Base-by-base conservation (phyloP, 2,113 vertebrate species). In the Xiphophorus maculatus region DNA sequence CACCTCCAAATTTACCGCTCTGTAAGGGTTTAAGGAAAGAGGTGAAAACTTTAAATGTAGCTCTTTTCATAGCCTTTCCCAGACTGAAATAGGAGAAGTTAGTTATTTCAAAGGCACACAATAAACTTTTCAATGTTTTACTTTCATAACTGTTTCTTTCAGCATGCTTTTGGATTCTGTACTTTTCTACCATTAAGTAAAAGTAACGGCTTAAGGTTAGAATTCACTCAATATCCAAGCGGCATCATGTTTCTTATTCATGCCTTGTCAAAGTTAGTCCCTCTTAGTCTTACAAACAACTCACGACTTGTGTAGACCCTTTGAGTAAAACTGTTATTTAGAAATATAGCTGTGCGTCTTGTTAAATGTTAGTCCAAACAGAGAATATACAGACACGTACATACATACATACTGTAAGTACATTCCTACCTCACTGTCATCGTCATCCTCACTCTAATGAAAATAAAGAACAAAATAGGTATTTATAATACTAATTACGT, bases 381-480 rank as follows among this genome's bases (percentile, higher is more conserved):
- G 15, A 33, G 48, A 35, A 29, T 51, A 72, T 70, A n/a, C 83
- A 74, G 83, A 79, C 85, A 58, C 14, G 58, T 71, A 58, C 77
- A 80, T 65, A 58, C 77, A 80, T 65, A 3, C 44, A 48, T 48
- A 42, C 40, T 42, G 14, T 42, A 67, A 64, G 69, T 63, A 64
- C 27, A 12, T 14, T 19, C 89, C 73, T 88, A 91, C 90, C 97
- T 99, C 96, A 74, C 82, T 74, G 67, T 97, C 95, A 82, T 96
- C 95, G 66, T 97, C 97, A 88, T 97, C 97, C 93, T 98, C 97
- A 3, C 95, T 97, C 97, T 99, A 95, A 37, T 88, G 73, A 1
- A 62, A 70, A 27, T 33, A 44, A 72, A 10, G 11, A 2, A 1
- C 25, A 74, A 74, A 69, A 71, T 35, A 7, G 5, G 1, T 3